Evolutionary conservation across 2,888 invertebrate genomes (phyloP), one percentile per base, ranked within the genome.

Genomic region (Mesorhabditis spiculigera): DNA sequence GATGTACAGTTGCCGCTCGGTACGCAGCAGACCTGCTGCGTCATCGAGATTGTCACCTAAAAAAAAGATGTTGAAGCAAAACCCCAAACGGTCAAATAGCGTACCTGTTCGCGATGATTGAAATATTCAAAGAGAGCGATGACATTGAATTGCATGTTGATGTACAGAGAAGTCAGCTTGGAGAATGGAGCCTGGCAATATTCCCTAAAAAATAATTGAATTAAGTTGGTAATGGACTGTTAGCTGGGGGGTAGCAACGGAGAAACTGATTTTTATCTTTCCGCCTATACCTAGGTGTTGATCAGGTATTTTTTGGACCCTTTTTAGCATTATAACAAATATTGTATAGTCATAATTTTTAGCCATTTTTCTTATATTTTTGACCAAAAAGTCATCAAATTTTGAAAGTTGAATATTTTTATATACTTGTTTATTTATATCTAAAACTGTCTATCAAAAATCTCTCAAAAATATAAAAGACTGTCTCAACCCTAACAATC

Each of bases 91-190:
- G 4, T 43, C 3, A 42, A 65, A 65, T n/a, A 65, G 44, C 68
- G 28, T 43, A 73, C 76, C 73, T 81, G 77, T 69, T 79, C 79
- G 28, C 65, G 66, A 67, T 79, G 79, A 66, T 74, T 76, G 65
- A 79, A 80, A 72, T 85, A 84, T 45, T 76, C 68, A 16, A 84
- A 70, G 5, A 78, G 76, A 42, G 83, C 82, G 41, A 78, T 73
- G 61, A 85, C 67, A 67, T 83, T 81, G 65, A 83, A 83, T 71
- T 83, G 77, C 75, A 83, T 73, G 50, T 69, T 78, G 43, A 85
- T 79, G 71, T 81, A 83, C 16, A 83, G 73, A 4, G 84, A 69
- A n/a, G 84, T 81, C 43, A 81, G 73, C 13, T 68, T 67, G 13
- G 79, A 76, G 71, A 74, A 79, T 8, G 74, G 66, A 5, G 78